Base-by-base conservation (phyloP, 2,797 vertebrate species). In the Scomberomorus guttatus region DNA sequence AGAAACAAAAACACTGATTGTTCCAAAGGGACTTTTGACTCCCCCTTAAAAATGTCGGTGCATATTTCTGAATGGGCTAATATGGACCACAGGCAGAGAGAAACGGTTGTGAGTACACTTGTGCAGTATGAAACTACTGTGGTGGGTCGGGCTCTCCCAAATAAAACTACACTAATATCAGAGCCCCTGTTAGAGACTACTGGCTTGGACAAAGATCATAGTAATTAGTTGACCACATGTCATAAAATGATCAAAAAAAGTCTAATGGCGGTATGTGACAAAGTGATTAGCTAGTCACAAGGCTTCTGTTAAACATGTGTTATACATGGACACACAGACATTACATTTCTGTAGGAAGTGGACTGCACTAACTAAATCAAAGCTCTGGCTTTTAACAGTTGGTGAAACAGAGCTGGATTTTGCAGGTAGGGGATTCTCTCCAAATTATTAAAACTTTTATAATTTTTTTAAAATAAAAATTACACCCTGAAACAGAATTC, bases 1-100 rank as follows among this genome's bases (percentile, higher is more conserved):
- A 22, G 58, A 79, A 90, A 95, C 94, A 95, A 91, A 90, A 92
- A 67, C 72, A 74, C 44, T 55, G 77, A 91, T 94, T 96, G 93
- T 95, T 95, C 85, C 6, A 48, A 22, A 22, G 24, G 37, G 54
- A 77, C 67, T 64, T 83, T 77, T 73, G 58, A 68, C 18, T 55
- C 60, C 65, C 54, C 25, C 72, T 66, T 59, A 48, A 71, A 87
- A 67, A 90, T 67, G 81, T 76, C 69, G 70, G 65, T 37, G 72
- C 77, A 87, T 10, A 73, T 89, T 85, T 80, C 73, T 68, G 32
- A 85, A 62, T 34, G 72, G 48, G 39, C 46, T 78, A 51, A 76
- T 72, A 62, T 75, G 59, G 68, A 75, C 72, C 29, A 64, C 70
- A 75, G 44, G 66, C 69, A 62, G 27, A 79, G 55, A 39, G 39